Percentiles rank a stretch among this genome's conserved stretches.
These are phyloP conservation scores for Mayetiola destructor DNA, from an alignment of 2,888 invertebrate genomes.

Conservation along the genomic window DNA sequence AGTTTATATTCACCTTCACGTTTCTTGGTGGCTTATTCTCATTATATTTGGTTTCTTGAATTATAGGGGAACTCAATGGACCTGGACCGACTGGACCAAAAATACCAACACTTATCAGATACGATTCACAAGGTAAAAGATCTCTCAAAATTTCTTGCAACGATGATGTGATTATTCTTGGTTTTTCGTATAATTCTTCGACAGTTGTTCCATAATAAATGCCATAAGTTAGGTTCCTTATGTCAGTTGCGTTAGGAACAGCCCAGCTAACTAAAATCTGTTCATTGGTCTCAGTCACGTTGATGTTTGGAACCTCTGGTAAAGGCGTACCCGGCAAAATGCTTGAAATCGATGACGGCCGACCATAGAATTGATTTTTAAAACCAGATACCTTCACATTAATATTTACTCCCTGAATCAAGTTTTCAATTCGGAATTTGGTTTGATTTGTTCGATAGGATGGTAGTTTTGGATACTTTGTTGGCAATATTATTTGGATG, in stretches of 20 bases:
- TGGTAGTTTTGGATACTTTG: conserved; percentile 41
- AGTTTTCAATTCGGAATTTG: conserved; percentile 31
- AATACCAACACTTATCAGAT: conserved; percentile 55
- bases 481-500: conserved; percentile 38
- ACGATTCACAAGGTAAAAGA: conserved; percentile 58
- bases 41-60: conserved; percentile 47
- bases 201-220: conserved; percentile 51
- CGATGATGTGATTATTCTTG: conserved; percentile 38
- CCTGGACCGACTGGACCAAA: conserved; percentile 49
- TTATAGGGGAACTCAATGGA: conserved; percentile 42
- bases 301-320: conserved; percentile 34
- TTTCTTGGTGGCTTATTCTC: conserved; percentile 55
- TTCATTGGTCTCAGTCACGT: conserved; percentile 33
- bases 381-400: conserved; percentile 34
- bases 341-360: conserved; percentile 25
- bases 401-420: conserved; percentile 38
- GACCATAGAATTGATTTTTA: conserved; percentile 38
- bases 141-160: conserved; percentile 42
- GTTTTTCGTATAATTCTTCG: conserved; percentile 42
- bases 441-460: conserved; percentile 35
- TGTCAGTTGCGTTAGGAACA: conserved; percentile 24
- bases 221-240: conserved; percentile 41
- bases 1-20: conserved; percentile 37
- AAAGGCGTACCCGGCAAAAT: conserved; percentile 31
- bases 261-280: neutral